phyloP scores from a whole-genome alignment of 2,797 vertebrate species.

The Graptemys geographica region DNA sequence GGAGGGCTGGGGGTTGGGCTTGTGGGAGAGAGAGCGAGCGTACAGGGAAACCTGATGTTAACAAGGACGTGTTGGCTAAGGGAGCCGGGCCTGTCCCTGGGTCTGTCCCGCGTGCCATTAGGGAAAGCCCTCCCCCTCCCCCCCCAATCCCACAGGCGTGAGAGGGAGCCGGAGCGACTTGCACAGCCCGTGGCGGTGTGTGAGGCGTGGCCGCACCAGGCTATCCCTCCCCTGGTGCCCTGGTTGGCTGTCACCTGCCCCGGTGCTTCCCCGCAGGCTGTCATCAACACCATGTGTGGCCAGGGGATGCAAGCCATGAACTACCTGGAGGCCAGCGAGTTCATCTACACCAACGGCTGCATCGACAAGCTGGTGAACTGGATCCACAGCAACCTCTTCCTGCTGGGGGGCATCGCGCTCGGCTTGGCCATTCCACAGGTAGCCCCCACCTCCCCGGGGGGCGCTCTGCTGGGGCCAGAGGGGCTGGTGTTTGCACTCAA shows the following conservation, averaged over 20 bases:
- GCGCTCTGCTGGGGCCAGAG: not conserved
- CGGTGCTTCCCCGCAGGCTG: slow-evolving; percentile 70
- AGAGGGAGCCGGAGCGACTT: not conserved
- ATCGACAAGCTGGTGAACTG: slow-evolving; percentile 94
- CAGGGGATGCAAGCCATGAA: slow-evolving; percentile 84
- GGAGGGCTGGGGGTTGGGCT: accelerated
- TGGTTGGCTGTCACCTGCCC: not conserved
- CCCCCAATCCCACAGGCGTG: not conserved
- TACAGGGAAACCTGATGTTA: not conserved
- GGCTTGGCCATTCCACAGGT: slow-evolving; percentile 95
- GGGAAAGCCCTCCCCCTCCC: not conserved
- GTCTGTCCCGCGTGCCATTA: not conserved
- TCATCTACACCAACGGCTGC: slow-evolving; percentile 93
- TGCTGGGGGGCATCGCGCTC: slow-evolving; percentile 91
- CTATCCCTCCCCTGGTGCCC: not conserved
- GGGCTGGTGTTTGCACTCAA: not conserved
- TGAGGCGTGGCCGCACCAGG: not conserved
- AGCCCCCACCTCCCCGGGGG: not conserved
- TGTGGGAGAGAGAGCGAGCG: too few species aligned
- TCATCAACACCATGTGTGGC: slow-evolving; percentile 97
- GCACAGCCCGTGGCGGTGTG: not conserved
- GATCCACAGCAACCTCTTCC: slow-evolving; percentile 94
- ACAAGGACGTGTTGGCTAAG: not conserved
- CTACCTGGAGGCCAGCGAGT: slow-evolving; percentile 78
- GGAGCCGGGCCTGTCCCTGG: not conserved